These are phyloP conservation scores for Pipra filicauda DNA, from an alignment of 2,113 vertebrate genomes.

Conservation along the genomic window DNA sequence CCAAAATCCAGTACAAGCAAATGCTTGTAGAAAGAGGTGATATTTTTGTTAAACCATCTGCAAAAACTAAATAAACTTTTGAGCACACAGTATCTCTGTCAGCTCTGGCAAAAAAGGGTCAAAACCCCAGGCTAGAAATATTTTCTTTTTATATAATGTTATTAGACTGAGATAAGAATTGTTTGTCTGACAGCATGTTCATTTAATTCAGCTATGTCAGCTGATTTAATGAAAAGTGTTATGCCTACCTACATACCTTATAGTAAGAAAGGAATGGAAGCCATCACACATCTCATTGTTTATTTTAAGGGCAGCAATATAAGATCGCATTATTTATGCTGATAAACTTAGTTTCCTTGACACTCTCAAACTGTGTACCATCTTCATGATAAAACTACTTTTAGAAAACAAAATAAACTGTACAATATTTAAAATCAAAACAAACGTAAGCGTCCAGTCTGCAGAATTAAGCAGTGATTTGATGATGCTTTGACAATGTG, in stretches of 20 bases:
- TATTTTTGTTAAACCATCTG: neutral
- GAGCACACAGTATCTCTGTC: neutral
- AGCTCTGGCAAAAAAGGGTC: neutral
- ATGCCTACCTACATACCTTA: neutral
- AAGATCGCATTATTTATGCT: neutral
- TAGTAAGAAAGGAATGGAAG: neutral
- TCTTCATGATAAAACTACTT: neutral
- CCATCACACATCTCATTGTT: neutral
- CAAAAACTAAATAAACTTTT: neutral
- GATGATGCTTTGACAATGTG: neutral
- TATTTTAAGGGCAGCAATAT: neutral
- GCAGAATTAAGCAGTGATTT: neutral
- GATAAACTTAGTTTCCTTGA: neutral
- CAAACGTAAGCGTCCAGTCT: neutral
- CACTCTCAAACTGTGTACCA: neutral
- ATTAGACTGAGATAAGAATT: neutral
- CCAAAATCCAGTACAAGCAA: neutral
- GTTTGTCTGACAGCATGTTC: neutral
- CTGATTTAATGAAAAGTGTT: neutral
- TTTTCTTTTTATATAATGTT: neutral
- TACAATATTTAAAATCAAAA: neutral
- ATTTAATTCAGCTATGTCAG: neutral
- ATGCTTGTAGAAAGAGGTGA: neutral
- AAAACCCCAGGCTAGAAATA: neutral
- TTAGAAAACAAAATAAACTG: neutral